Evolutionary conservation across 2,888 invertebrate species (phyloP).

Genomic region (Tetragnatha montana): DNA sequence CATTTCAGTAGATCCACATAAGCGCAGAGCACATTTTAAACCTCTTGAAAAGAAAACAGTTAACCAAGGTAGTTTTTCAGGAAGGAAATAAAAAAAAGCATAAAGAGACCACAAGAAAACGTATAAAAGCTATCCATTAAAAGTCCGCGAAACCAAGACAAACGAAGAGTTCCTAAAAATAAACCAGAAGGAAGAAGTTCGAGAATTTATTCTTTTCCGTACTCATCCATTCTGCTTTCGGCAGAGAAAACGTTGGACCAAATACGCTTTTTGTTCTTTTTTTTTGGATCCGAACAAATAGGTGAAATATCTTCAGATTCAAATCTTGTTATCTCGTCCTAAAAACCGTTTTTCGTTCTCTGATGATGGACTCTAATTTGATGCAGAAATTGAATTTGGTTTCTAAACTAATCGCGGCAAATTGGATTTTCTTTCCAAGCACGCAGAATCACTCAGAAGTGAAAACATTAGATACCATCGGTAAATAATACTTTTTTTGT

Average conservation of each 20-base stretch:
- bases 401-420: too few species aligned
- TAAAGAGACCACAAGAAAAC: neutral
- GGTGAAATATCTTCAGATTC: neutral
- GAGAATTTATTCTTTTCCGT: neutral
- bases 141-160: constrained; percentile 37
- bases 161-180: constrained; percentile 37
- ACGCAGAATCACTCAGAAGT: too few species aligned
- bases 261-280: neutral
- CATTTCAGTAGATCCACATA: too few species aligned
- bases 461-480: too few species aligned
- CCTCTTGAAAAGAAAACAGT: too few species aligned
- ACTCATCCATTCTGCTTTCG: constrained; percentile 20
- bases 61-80: too few species aligned
- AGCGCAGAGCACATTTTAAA: too few species aligned
- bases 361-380: too few species aligned
- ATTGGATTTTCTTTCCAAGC: too few species aligned
- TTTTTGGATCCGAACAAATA: constrained; percentile 8
- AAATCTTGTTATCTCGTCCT: neutral
- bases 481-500: too few species aligned
- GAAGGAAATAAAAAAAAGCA: too few species aligned
- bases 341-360: neutral
- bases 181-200: constrained; percentile 32
- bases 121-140: constrained; percentile 14
- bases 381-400: too few species aligned
- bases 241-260: neutral